phyloP scores from a whole-genome alignment of 2,797 vertebrate genomes.

The Cottoperca gobio region DNA sequence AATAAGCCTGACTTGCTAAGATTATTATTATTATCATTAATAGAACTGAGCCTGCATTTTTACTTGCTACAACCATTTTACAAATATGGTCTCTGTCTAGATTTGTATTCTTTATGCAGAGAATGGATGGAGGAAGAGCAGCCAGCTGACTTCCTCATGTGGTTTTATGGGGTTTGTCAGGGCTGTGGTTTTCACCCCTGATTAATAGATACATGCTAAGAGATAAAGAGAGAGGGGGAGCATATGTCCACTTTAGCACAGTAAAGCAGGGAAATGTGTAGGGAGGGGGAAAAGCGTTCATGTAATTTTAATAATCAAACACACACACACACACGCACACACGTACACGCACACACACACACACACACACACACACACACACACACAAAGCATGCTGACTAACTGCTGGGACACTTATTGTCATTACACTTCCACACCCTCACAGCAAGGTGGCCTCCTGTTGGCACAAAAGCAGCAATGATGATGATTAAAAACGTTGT shows the following conservation, averaged over 20 bases:
- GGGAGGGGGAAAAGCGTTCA: background rate
- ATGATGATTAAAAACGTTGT: background rate
- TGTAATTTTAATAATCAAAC: constrained; percentile 1
- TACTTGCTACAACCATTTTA: constrained; percentile 14
- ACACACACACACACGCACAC: background rate
- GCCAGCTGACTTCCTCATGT: constrained; percentile 18
- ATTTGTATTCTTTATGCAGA: constrained; percentile 11
- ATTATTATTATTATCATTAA: constrained; percentile 41
- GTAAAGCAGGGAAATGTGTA: background rate
- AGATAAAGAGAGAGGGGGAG: too few relatives aligned
- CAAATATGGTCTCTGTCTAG: constrained; percentile 49
- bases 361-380: background rate
- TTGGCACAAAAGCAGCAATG: background rate
- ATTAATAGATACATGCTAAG: background rate
- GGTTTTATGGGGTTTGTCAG: constrained; percentile 22
- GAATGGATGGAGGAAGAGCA: constrained; percentile 5
- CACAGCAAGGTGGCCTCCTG: constrained; percentile 1
- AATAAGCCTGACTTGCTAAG: constrained; percentile 29
- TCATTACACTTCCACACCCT: constrained; percentile 36
- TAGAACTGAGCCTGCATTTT: constrained; percentile 1
- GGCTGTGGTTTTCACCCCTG: constrained; percentile 4
- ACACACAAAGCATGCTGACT: background rate
- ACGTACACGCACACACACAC: background rate
- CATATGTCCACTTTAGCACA: background rate
- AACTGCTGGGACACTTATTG: constrained; percentile 28